Conservation (phyloP, 2,797 vertebrate species). For the Poeciliopsis presidionis region DNA sequence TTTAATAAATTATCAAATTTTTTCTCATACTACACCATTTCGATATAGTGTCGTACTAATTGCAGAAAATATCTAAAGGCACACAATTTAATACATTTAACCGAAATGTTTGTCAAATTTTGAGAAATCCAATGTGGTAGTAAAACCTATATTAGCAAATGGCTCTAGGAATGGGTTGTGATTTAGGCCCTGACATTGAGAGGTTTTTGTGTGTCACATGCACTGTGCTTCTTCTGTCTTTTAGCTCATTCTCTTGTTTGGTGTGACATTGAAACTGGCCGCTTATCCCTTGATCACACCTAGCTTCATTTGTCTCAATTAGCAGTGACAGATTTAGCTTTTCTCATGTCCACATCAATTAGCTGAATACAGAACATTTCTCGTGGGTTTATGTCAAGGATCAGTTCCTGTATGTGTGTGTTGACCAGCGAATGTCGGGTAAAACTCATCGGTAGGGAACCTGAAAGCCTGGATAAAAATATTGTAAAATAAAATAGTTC, state of each 20-base stretch:
- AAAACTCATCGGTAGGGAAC: background rate
- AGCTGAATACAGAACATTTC: conserved; percentile 44
- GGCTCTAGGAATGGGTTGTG: background rate
- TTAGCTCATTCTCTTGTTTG: conserved; percentile 36
- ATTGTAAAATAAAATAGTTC: background rate
- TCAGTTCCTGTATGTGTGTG: conserved; percentile 13
- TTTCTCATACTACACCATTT: background rate
- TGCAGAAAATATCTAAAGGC: background rate
- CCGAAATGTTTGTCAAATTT: background rate
- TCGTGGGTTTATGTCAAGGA: conserved; percentile 39
- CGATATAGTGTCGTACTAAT: background rate
- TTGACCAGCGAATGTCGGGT: background rate
- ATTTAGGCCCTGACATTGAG: conserved; percentile 34
- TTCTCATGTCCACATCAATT: conserved; percentile 74
- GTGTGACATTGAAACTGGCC: conserved; percentile 70
- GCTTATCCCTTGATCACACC: conserved; percentile 73
- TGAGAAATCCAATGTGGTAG: background rate
- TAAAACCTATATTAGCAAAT: background rate
- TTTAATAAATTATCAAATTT: no score
- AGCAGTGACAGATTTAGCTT: conserved; percentile 75
- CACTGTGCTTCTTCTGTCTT: conserved; percentile 18
- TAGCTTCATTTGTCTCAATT: conserved; percentile 82
- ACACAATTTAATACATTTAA: background rate
- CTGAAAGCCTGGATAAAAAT: background rate
- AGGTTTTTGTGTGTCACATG: conserved; percentile 32